Evolutionary conservation across 1,140 invertebrate species (phyloP).

Genomic region (Eumaeus atala): DNA sequence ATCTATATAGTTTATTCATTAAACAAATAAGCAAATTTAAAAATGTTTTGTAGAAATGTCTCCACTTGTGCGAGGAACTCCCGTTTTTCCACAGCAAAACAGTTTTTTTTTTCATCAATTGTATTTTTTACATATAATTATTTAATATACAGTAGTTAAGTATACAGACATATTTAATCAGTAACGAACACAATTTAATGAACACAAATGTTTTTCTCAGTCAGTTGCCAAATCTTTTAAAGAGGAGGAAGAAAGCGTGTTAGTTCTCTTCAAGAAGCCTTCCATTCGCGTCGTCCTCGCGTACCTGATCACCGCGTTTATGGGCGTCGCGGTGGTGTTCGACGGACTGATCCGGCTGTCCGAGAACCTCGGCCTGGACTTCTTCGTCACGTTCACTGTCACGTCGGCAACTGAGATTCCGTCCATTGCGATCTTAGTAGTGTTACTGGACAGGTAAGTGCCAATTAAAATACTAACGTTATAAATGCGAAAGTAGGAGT

Average conservation of each 20-base stretch:
- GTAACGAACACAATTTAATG: too few species aligned
- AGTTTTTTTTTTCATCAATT: too few species aligned
- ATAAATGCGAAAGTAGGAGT: too few species aligned
- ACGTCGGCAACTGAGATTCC: constrained; percentile 47
- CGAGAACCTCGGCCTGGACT: constrained; percentile 48
- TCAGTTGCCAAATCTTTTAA: constrained; percentile 25
- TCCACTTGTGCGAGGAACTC: too few species aligned
- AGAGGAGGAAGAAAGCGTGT: constrained; percentile 29
- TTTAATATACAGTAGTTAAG: too few species aligned
- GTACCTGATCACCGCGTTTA: constrained; percentile 39
- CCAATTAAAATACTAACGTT: too few species aligned
- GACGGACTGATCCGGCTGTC: constrained; percentile 54
- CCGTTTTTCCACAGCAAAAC: too few species aligned
- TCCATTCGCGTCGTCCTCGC: constrained; percentile 30
- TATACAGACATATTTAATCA: too few species aligned
- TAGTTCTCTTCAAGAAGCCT: constrained; percentile 30
- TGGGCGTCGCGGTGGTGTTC: constrained; percentile 46
- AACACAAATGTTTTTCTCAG: constrained; percentile 24
- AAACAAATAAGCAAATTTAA: too few species aligned
- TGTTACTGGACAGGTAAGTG: constrained; percentile 43
- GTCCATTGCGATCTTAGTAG: constrained; percentile 31
- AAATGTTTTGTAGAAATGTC: too few species aligned
- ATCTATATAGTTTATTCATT: too few species aligned
- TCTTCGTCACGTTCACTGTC: constrained; percentile 59
- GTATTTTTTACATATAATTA: too few species aligned